Evolutionary conservation across 2,888 invertebrate genomes (phyloP), one percentile per base, ranked within the genome.

Genomic region (Hypena proboscidalis): DNA sequence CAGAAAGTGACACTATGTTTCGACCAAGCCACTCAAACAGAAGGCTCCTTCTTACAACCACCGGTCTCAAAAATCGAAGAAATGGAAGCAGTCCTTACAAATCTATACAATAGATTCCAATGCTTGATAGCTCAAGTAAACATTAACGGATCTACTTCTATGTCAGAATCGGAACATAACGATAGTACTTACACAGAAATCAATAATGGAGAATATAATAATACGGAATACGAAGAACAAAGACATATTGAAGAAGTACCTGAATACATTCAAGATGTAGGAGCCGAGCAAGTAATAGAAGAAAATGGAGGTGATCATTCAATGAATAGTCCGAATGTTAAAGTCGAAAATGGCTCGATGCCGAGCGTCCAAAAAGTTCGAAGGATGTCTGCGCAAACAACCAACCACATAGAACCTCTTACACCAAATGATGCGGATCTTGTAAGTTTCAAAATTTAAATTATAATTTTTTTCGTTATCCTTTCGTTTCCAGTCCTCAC

Each of bases 331-430:
- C 29, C 44, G 2, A 27, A 36, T 27, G 43, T 54, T 3, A 63
- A 65, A 50, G 17, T 23, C 25, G 68, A 65, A 30, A 52, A 43
- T 2, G 47, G 35, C 5, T 27, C 33, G 1, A 66, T 58, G 30
- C 48, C 70, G 6, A 73, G 58, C 13, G 42, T 44, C 0, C 21
- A 65, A 19, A 67, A 70, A 14, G 75, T 81, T n/a, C 73, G 83
- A 20, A 70, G 83, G 45, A 77, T 77, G 38, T 80, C 82, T 0
- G 83, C 85, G 1, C 81, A 84, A 46, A 82, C 82, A 1, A 83
- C 81, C 1, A 79, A 74, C 46, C 64, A 66, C 38, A 59, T 70
- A 8, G 76, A 76, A 45, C 25, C 32, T 23, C 25, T 21, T 7
- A 25, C 32, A n/a, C 6, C 36, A n/a, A 31, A 33, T 15, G 48